Base-by-base conservation (phyloP, 2,113 vertebrate genomes). In the Oplegnathus fasciatus region DNA sequence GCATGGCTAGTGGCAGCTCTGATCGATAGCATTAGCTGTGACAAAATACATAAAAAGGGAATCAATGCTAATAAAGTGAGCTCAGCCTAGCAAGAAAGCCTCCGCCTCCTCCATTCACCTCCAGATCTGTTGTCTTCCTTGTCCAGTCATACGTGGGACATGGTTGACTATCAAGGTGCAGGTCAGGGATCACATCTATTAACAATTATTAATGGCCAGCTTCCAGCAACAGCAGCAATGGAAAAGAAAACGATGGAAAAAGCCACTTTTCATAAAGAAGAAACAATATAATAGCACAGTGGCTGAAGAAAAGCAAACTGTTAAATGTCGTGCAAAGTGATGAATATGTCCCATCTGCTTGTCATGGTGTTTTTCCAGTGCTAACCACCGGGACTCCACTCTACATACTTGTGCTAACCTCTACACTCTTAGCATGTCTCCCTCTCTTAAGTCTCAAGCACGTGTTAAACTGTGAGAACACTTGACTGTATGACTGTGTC, bases 1-100 rank as follows among this genome's bases (percentile, higher is more conserved):
- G 61, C 78, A 83, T 77, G 78, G 87, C 85, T 77, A 64, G 67
- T 75, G 86, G 82, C 70, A 57, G 83, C 48, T 10, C 88, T 92
- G 88, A 93, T 95, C 90, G 44, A 95, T 95, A 91, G 87, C 90
- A 89, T 93, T 93, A 91, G 90, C 94, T 78, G 87, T 82, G 86
- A 94, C 90, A 90, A 94, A 94, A 95, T 93, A 93, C 91, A 94
- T 95, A 93, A 94, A 95, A 93, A 85, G 82, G 73, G 88, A 94
- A 96, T 95, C 94, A 94, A 94, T 95, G 93, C 92, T 95, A 94
- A 95, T 95, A 95, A 96, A 94, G 92, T 95, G 93, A 94, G 92
- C 93, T 93, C 87, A 92, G 90, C 85, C 85, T 85, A 66, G 77
- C 78, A 83, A 91, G 91, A 93, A 88, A 82, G 80, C 86, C 77